Base-by-base conservation (phyloP, 2,113 vertebrate genomes). In the Elgaria multicarinata region DNA sequence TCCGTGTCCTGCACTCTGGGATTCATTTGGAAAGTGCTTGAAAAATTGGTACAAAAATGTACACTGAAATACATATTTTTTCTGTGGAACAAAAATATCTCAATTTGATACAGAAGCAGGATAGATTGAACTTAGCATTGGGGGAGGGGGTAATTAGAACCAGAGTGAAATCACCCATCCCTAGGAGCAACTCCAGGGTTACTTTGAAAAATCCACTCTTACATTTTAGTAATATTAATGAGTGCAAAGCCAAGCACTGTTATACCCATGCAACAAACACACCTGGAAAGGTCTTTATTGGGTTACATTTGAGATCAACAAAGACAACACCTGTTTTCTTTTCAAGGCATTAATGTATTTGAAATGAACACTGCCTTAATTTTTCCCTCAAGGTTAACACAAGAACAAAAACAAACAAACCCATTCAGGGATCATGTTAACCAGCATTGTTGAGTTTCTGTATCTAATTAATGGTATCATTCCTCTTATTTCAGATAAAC, bases 201-300 rank as follows among this genome's bases (percentile, higher is more conserved):
- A 39, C 2, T 64, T 24, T 64, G 16, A 20, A 20, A 20, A 33
- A 79, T 79, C 53, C 33, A 33, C 78, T 42, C 31, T 71, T 66
- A 6, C 20, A 2, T 44, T 58, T 64, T 44, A 20, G 18, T 46
- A 42, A 10, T 7, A 18, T 18, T 42, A 77, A 66, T 67, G 42
- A 78, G 12, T 28, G 18, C n/a, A 72, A 44, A 74, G 18, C 10
- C 31, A 44, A 33, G 28, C 20, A 20, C 78, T 33, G 39, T 64
- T 58, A 53, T 81, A 31, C 31, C 78, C 26, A 31, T 36, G 78
- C 4, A 58, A 62, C 78, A 42, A 24, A 58, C 39, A 82, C 87
- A 88, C 67, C 87, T 88, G 87, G 36, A 74, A 88, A 88, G 67
- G 87, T 42, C 67, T 82, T 33, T 44, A 58, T 33, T 88, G 69